A percentile compares a stretch with the other conserved stretches of the same genome.
Conservation (phyloP, 2,888 invertebrate species). For the Dendrolimus houi region DNA sequence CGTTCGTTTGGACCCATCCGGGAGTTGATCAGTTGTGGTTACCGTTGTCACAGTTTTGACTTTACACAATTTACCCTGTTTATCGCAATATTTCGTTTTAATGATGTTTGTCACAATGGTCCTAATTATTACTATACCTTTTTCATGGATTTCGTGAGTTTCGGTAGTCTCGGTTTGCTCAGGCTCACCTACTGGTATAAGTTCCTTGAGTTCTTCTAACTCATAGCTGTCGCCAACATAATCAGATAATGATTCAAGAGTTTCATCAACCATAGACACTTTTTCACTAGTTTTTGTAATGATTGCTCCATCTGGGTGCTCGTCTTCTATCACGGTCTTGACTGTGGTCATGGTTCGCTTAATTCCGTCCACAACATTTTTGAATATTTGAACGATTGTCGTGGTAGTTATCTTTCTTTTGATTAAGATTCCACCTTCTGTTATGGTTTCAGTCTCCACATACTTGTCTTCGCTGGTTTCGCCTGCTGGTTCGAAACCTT, state of each 20-base stretch:
- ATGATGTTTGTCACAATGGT: constrained; percentile 21
- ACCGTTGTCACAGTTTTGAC: constrained; percentile 26
- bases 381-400: constrained; percentile 37
- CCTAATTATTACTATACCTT: constrained; percentile 19
- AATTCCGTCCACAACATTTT: constrained; percentile 26
- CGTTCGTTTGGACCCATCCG: constrained; percentile 29
- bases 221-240: constrained; percentile 6
- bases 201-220: constrained; percentile 13
- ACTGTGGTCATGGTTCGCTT: constrained; percentile 49
- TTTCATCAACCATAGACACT: constrained; percentile 41
- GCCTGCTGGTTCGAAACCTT: constrained; percentile 31
- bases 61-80: constrained; percentile 20
- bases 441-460: constrained; percentile 28
- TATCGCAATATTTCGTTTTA: constrained; percentile 27
- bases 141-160: constrained; percentile 28
- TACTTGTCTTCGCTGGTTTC: constrained; percentile 33
- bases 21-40: constrained; percentile 32
- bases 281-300: constrained; percentile 53
- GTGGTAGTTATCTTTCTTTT: constrained; percentile 43
- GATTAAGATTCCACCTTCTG: constrained; percentile 37
- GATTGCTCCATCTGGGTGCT: constrained; percentile 53
- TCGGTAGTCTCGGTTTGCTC: constrained; percentile 24
- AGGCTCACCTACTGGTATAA: constrained; percentile 22
- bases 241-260: constrained; percentile 12
- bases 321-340: constrained; percentile 49